Evolutionary conservation across 1,140 invertebrate species (phyloP), one percentile per base, ranked within the genome.

Genomic region (Heliothis virescens): DNA sequence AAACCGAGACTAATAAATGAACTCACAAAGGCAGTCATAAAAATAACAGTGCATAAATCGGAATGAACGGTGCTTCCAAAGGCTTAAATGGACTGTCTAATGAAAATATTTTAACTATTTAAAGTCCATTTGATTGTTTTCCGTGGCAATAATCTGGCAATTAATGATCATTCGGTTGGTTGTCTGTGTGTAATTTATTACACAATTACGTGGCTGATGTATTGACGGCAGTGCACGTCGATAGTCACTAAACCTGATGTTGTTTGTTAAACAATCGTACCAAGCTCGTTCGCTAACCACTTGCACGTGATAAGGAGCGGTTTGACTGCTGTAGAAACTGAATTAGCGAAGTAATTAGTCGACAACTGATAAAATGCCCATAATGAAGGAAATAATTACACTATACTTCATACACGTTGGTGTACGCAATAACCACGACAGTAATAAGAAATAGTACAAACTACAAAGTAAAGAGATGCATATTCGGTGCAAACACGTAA

Each of bases 31-130:
- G 86, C 67, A 85, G 85, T 74, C 52, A 59, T 79, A 79, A 76
- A 81, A 78, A 83, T 86, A 75, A 86, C 85, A 86, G 85, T 90
- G 83, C 83, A 83, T 89, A 87, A 88, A 89, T 87, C 83, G 74
- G 84, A 77, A 79, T 83, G 80, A 82, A 82, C 60, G 84, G 83
- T 85, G 87, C 89, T 91, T 90, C 89, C 89, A 86, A 90, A 85
- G 79, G 81, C 83, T 72, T 76, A 79, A 80, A 79, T 80, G 75
- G 77, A 69, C 74, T 63, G 77, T 60, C 82, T 90, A 90, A 89
- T 91, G 89, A 88, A 92, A 92, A 89, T 90, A 86, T 77, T 91
- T 90, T 88, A 90, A 91, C 89, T 90, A 85, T 89, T 41, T 87
- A 83, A 90, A 89, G 82, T 86, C 86, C 83, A 78, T 86, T 87